Evolutionary conservation across 2,888 invertebrate genomes (phyloP).

Genomic region (Oxystoma pomonae): DNA sequence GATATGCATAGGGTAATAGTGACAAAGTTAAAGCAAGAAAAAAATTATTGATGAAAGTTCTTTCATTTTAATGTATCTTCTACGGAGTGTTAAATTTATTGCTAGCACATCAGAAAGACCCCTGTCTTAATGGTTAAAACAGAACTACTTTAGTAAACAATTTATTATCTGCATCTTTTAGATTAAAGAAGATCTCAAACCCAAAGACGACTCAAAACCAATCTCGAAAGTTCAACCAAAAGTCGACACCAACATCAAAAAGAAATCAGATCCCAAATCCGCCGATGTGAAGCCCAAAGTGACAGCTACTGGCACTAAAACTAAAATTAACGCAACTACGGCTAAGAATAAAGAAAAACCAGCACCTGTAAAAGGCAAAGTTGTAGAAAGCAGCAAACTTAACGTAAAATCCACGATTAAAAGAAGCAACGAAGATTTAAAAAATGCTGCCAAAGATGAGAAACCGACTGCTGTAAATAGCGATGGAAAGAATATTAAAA

Average conservation of each 20-base stretch:
- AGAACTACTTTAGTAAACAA: too few species aligned
- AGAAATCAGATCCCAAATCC: constrained; percentile 20
- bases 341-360: constrained; percentile 13
- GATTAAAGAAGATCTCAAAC: not conserved
- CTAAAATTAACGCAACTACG: constrained; percentile 5
- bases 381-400: constrained; percentile 12
- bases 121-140: too few species aligned
- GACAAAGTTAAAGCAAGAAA: too few species aligned
- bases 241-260: constrained; percentile 14
- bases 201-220: constrained; percentile 12
- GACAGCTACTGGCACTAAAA: constrained; percentile 4
- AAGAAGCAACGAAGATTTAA: constrained; percentile 22
- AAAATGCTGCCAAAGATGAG: constrained; percentile 15
- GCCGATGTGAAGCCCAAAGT: constrained; percentile 14
- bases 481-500: not conserved
- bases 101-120: too few species aligned
- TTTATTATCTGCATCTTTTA: not conserved
- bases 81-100: too few species aligned
- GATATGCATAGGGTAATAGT: too few species aligned
- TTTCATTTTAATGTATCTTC: too few species aligned
- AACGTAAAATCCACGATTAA: constrained; percentile 11
- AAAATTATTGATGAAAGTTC: too few species aligned
- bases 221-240: constrained; percentile 16
- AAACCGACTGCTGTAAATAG: not conserved
- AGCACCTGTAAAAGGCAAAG: constrained; percentile 9